Percentiles rank a stretch among this genome's conserved stretches.
Evolutionary conservation across 1,140 invertebrate genomes (phyloP).

Genomic region (Homarus americanus): DNA sequence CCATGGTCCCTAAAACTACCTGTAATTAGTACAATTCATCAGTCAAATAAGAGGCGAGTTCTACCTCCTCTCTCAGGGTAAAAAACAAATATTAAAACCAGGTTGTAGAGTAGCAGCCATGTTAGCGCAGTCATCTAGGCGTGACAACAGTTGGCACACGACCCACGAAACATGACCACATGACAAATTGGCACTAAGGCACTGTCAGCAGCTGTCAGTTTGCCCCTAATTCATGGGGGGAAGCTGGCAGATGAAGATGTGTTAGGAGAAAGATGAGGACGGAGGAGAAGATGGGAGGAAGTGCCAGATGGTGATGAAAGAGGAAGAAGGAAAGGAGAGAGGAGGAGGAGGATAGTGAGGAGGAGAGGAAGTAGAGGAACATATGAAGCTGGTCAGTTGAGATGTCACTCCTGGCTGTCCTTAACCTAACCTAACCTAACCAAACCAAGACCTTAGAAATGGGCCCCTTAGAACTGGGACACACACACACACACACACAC

Average conservation of each 20-base stretch:
- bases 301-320: neutral
- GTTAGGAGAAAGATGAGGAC: neutral
- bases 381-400: no score
- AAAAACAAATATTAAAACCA: neutral
- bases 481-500: no score
- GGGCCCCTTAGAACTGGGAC: no score
- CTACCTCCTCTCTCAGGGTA: no score
- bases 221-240: constrained; percentile 32
- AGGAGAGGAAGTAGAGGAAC: no score
- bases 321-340: neutral
- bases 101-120: neutral
- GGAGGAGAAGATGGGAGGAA: neutral
- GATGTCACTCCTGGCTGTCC: no score
- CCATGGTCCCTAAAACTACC: no score
- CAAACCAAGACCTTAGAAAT: no score
- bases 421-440: no score
- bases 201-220: constrained; percentile 47
- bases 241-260: constrained; percentile 22
- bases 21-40: no score
- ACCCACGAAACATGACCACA: constrained; percentile 31
- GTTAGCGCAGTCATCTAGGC: neutral
- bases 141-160: constrained; percentile 16
- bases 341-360: neutral
- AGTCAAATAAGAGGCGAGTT: no score
- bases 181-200: constrained; percentile 53